Base-by-base conservation (phyloP, 2,888 invertebrate genomes). In the Malachius bipustulatus region DNA sequence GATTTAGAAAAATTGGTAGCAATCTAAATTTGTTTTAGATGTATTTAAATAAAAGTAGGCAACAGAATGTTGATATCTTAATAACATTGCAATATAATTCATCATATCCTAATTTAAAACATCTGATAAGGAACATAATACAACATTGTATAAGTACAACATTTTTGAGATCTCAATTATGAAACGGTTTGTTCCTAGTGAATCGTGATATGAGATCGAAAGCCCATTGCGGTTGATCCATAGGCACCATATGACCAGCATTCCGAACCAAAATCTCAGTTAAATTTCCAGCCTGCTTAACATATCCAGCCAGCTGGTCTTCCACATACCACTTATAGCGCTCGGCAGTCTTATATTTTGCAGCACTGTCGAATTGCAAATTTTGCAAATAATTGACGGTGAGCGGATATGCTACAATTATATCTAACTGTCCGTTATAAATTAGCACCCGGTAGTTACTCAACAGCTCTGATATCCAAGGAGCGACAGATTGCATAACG, bases 371-470 rank as follows among this genome's bases (percentile, higher is more conserved):
- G 63, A 82, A 85, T 27, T 75, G 67, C 1, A 84, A 62, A 14
- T 71, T 66, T 38, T 67, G 65, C 14, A 89, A 59, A 56, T 81
- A 85, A 51, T 77, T 78, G 11, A 78, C 70, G 0, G 85, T 87
- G 30, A 82, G 54, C 0, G 85, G 83, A 57, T 84, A 82, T 0
- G 84, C 83, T 0, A 87, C 81, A 41, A 88, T 83, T 6, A 89
- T 77, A 54, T 90, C 89, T 40, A 89, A 55, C 52, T 89, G 88
- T 0, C 80, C 79, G 37, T 69, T 77, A 55, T 78, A 79, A 39
- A 77, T 64, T 46, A 78, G 48, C 14, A 76, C 67, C 46, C 58
- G 52, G 47, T 71, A 73, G 42, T 66, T 50, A 2, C 66, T 64
- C 6, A 73, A 45, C 0, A 73, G 49, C 12, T 60, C 54, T 14